Base-by-base conservation (phyloP, 2,888 invertebrate genomes). In the Disparrhopalites patrizii region DNA sequence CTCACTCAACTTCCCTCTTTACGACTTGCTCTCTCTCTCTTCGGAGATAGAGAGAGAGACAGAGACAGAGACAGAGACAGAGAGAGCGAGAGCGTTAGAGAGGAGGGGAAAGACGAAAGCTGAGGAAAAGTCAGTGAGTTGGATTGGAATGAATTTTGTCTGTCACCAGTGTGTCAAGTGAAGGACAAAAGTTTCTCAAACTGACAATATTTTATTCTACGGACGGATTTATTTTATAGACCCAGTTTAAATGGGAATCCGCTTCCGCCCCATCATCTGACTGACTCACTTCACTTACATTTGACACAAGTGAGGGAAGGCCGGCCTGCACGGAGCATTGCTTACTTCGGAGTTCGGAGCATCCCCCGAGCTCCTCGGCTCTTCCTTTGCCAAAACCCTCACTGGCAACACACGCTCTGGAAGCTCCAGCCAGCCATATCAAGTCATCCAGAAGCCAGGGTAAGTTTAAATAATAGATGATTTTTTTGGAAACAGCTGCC, bases 141-240 rank as follows among this genome's bases (percentile, higher is more conserved):
- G 28, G 52, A 52, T 52, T 52, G 58, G 47, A 58, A 40, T 28
- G 43, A 58, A 58, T 43, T 56, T 56, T 58, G 47, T 50, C 28
- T 61, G 60, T 61, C 56, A 56, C 38, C 38, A 36, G 50, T 61
- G 60, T 61, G 60, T 61, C 60, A 61, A 61, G 47, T 61, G 60
- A 50, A 61, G 50, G 58, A 61, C 50, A 47, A 61, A 61, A 61
- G 60, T 61, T 61, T 61, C 50, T 61, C 60, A 61, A 61, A 61
- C 50, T 61, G 60, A 61, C 60, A 61, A 61, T 61, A 61, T 61
- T 61, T 61, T 61, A 61, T 50, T 47, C 60, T 33, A 51, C 50
- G 50, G 60, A 61, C 60, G 60, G 60, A 61, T 61, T 61, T 61
- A 61, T 61, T 61, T 61, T 61, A 61, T 61, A 47, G 60, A 61